phyloP scores from a whole-genome alignment of 2,113 vertebrate genomes.

The Dolichotis patagonum region DNA sequence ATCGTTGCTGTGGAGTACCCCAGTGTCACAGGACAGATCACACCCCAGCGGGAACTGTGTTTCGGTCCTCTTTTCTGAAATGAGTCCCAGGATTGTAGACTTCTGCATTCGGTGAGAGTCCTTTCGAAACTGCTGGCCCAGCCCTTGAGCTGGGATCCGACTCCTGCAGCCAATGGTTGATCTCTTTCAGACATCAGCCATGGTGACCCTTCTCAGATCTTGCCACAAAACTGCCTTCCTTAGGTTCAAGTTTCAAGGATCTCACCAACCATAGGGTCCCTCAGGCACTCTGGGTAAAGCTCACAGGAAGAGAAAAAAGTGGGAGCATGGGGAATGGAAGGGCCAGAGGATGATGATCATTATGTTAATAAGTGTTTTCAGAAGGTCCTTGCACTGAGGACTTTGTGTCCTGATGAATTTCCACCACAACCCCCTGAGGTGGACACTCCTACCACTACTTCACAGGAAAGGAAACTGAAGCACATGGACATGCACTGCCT shows the following conservation, averaged over 20 bases:
- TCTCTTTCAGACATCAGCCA: not conserved
- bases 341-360: not conserved
- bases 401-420: not conserved
- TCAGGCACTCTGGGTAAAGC: not conserved
- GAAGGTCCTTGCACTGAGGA: not conserved
- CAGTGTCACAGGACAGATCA: fast-evolving
- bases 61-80: not conserved
- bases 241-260: not conserved
- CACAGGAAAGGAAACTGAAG: not conserved
- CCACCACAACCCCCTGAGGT: too few relatives aligned
- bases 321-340: not conserved
- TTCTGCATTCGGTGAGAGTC: not conserved
- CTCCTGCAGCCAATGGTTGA: not conserved
- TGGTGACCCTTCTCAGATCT: not conserved
- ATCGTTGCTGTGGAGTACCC: not conserved
- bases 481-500: not conserved
- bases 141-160: not conserved
- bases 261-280: not conserved
- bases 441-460: not conserved
- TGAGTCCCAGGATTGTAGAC: not conserved
- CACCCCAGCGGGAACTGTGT: fast-evolving
- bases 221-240: not conserved
- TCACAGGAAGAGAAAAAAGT: not conserved
- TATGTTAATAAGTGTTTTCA: not conserved
- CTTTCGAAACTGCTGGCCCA: not conserved